Evolutionary conservation across 1,140 invertebrate genomes (phyloP), one percentile per base, ranked within the genome.

Genomic region (Drosophila bocki): DNA sequence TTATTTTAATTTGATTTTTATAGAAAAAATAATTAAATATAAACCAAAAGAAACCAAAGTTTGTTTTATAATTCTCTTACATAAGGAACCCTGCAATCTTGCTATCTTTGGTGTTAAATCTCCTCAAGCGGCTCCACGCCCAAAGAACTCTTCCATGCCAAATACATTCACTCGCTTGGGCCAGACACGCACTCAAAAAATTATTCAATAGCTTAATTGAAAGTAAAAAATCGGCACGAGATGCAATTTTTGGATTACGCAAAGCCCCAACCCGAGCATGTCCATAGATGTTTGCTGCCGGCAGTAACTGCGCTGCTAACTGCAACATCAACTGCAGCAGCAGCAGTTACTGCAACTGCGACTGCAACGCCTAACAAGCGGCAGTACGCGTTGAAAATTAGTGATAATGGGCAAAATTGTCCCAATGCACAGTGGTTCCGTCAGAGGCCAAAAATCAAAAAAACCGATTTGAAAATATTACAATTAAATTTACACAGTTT

Each of bases 141-240:
- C 60, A 51, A 47, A 76, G 80, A 75, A 80, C 76, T 80, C 72
- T 58, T 63, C 60, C 50, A 59, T 41, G 65, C 51, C 35, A 45
- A 56, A 53, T 58, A 67, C 63, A 81, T 75, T 82, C 78, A 85
- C 80, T 82, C 80, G 85, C 80, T 3, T 37, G 63, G 62, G 75
- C 53, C 61, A 75, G 57, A 80, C 82, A 85, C 82, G 82, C 69
- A 87, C 64, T 82, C 80, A 77, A 90, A 90, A 83, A 90, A 90
- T 90, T 88, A 90, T 88, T 88, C 85, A 88, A 88, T 88, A 78
- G 85, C 78, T 90, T 88, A 88, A 88, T 88, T 88, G 85, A 88
- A 88, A 88, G 85, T 90, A 79, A 56, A 79, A 80, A 88, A 78
- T 81, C 85, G 62, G 76, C 74, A 84, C 85, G 85, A 83, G 81